phyloP scores from a whole-genome alignment of 2,797 vertebrate genomes.

The Sebastes iracundus region DNA sequence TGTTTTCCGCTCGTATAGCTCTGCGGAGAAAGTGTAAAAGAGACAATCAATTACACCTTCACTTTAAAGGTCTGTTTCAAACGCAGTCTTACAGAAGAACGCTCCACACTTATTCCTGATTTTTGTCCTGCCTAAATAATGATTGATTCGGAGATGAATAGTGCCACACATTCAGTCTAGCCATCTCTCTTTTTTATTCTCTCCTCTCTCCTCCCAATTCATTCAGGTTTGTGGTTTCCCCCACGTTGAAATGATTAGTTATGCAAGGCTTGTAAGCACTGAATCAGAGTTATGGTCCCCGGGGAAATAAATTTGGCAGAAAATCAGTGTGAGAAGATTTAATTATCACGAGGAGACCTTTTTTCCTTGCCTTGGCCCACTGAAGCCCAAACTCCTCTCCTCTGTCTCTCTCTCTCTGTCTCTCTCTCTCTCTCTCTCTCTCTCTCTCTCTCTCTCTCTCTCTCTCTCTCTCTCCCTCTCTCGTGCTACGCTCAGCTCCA shows the following conservation, averaged over 20 bases:
- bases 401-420: background rate
- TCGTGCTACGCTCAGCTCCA: slow-evolving; percentile 47
- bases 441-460: background rate
- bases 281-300: slow-evolving; percentile 90
- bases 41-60: slow-evolving; percentile 57
- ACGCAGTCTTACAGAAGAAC: slow-evolving; percentile 30
- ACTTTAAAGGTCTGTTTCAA: slow-evolving; percentile 58
- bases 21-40: slow-evolving; percentile 37
- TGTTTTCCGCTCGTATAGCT: slow-evolving; percentile 45
- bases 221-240: slow-evolving; percentile 74
- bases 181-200: slow-evolving; percentile 58
- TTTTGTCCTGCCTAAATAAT: slow-evolving; percentile 61
- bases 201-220: slow-evolving; percentile 65
- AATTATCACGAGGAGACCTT: slow-evolving; percentile 97
- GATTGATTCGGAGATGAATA: slow-evolving; percentile 73
- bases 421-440: slow-evolving; percentile 13
- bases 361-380: slow-evolving; percentile 78
- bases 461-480: background rate
- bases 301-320: slow-evolving; percentile 99
- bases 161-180: slow-evolving; percentile 56
- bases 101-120: slow-evolving; percentile 25
- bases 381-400: slow-evolving; percentile 73
- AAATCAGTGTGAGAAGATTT: slow-evolving; percentile 99
- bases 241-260: slow-evolving; percentile 88
- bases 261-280: slow-evolving; percentile 89